These are phyloP conservation scores for Chlamydotis undulata DNA, from an alignment of 2,113 vertebrate species.

Conservation along the genomic window DNA sequence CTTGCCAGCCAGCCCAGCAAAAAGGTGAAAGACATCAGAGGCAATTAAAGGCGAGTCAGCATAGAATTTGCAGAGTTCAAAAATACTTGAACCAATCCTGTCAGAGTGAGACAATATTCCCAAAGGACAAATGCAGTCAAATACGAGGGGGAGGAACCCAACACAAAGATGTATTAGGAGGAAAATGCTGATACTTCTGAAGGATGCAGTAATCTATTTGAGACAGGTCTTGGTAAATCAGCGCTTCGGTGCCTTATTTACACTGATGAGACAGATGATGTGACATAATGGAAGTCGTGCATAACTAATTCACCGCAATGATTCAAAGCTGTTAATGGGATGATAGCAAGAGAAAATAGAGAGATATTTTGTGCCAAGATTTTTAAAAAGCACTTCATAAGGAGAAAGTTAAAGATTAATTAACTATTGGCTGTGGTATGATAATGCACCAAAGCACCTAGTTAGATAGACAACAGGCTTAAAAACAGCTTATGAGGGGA, in stretches of 20 bases:
- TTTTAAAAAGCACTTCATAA: conserved; percentile 26
- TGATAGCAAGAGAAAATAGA: conserved; percentile 40
- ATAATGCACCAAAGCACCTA: conserved; percentile 24
- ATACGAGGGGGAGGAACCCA: neutral
- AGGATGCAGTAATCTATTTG: conserved; percentile 22
- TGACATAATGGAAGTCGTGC: conserved; percentile 46
- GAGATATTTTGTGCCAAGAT: conserved; percentile 33
- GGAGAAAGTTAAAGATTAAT: conserved; percentile 53
- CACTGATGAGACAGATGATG: conserved; percentile 16
- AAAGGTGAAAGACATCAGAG: neutral
- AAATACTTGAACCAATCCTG: neutral
- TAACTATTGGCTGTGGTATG: conserved; percentile 7
- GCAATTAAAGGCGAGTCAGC: neutral
- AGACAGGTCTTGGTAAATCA: conserved; percentile 29
- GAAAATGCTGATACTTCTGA: neutral
- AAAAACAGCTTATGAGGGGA: conserved; percentile 13
- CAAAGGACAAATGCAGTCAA: neutral
- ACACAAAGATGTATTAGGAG: neutral
- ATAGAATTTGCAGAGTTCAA: neutral
- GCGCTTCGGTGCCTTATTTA: conserved; percentile 11
- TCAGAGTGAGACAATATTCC: neutral
- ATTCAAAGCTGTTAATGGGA: conserved; percentile 41
- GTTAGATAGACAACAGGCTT: conserved; percentile 33
- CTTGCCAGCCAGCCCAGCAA: neutral
- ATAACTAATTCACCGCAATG: conserved; percentile 44